phyloP scores from a whole-genome alignment of 2,888 invertebrate genomes.

The Drosophila flavopinicola region DNA sequence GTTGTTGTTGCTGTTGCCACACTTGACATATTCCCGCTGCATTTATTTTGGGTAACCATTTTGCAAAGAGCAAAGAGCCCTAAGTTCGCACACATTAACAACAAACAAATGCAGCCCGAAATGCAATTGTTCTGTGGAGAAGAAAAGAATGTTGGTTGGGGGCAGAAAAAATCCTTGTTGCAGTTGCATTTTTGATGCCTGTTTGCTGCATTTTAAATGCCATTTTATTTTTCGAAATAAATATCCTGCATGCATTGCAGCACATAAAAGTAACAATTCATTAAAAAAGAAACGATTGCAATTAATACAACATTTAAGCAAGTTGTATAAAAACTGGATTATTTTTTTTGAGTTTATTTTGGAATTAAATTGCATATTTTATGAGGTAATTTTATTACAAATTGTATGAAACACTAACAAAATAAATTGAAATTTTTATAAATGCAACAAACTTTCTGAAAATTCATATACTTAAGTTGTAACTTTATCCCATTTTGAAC shows the following conservation, averaged over 20 bases:
- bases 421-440: too few species aligned
- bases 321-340: not conserved
- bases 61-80: conserved; percentile 35
- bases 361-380: too few species aligned
- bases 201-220: conserved; percentile 52
- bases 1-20: conserved; percentile 45
- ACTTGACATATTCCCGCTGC: conserved; percentile 73
- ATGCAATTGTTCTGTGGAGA: conserved; percentile 34
- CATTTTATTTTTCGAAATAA: conserved; percentile 43
- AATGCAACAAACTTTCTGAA: too few species aligned
- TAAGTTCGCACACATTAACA: conserved; percentile 32
- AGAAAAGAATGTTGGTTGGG: not conserved
- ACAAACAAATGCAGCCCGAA: conserved; percentile 26
- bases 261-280: not conserved
- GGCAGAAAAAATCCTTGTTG: not conserved
- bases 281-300: conserved; percentile 4
- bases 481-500: too few species aligned
- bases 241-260: too few species aligned
- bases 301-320: conserved; percentile 11
- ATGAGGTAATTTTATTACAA: too few species aligned
- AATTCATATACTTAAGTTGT: too few species aligned
- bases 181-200: conserved; percentile 23
- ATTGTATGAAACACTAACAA: too few species aligned
- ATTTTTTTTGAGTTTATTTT: too few species aligned
- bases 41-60: conserved; percentile 71